Conservation (phyloP, 2,113 vertebrate genomes). For the Camelus bactrianus region DNA sequence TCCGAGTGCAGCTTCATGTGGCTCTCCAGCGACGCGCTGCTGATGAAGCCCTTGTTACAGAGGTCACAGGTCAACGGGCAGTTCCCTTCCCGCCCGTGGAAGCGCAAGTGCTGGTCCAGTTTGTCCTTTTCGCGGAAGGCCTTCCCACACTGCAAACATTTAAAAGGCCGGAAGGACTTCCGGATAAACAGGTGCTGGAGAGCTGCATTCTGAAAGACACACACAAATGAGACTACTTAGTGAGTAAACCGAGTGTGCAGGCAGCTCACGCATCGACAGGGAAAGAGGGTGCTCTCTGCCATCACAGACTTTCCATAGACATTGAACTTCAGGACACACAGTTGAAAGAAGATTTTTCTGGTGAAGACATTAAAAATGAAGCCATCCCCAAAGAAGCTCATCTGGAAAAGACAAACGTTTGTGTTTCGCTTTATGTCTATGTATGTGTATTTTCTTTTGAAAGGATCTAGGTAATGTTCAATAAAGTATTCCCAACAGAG, state of each 20-base stretch:
- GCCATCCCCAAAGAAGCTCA: not conserved
- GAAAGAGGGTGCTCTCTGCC: not conserved
- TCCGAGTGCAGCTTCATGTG: conserved; percentile 96
- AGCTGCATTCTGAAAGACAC: conserved; percentile 94
- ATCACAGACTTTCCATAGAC: not conserved
- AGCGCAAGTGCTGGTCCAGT: conserved; percentile 96
- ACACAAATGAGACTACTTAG: not conserved
- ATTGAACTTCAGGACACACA: not conserved
- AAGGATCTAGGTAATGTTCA: conserved; percentile 21
- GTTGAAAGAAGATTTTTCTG: not conserved
- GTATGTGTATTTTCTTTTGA: not conserved
- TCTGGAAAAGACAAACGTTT: not conserved
- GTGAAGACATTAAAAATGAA: not conserved
- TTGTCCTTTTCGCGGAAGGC: conserved; percentile 98
- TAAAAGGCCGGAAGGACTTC: conserved; percentile 97
- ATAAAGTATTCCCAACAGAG: not conserved
- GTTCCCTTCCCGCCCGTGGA: conserved; percentile 94
- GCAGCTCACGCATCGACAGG: not conserved
- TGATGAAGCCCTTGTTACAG: conserved; percentile 96
- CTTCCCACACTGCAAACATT: conserved; percentile 97
- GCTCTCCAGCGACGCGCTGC: conserved; percentile 92
- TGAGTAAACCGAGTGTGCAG: not conserved
- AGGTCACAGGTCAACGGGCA: conserved; percentile 95
- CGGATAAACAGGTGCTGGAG: conserved; percentile 98
- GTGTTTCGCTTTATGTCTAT: not conserved